Conservation (phyloP, 2,113 vertebrate species). For the Clarias macrocephalus region DNA sequence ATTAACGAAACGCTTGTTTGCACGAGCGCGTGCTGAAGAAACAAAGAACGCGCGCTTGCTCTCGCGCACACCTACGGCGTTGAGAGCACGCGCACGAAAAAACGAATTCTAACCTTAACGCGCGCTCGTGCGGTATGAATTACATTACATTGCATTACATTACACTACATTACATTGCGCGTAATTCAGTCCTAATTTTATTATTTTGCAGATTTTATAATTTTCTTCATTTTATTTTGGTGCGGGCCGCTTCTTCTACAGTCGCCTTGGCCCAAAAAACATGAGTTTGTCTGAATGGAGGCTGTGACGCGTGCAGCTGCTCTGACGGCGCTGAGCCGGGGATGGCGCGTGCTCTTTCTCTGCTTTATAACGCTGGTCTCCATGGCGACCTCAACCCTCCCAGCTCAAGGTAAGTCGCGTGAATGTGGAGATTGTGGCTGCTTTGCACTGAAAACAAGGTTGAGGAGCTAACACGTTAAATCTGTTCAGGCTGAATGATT, state of each 20-base stretch:
- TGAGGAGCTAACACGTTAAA: background rate
- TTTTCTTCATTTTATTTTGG: background rate
- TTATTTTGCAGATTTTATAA: background rate
- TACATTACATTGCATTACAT: background rate
- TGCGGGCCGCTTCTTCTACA: constrained; percentile 47
- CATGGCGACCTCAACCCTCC: constrained; percentile 64
- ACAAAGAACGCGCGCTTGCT: constrained; percentile 43
- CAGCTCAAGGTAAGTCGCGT: constrained; percentile 69
- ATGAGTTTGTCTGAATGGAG: constrained; percentile 69
- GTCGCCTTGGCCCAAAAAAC: constrained; percentile 59
- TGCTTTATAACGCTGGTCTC: constrained; percentile 63
- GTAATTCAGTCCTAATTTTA: background rate
- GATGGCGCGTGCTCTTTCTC: constrained; percentile 54
- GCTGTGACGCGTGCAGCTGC: constrained; percentile 60
- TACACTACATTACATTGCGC: no score
- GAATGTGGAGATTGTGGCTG: background rate
- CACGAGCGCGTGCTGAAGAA: constrained; percentile 25
- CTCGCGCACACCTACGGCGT: background rate
- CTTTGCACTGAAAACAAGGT: background rate
- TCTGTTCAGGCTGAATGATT: background rate
- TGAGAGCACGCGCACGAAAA: background rate
- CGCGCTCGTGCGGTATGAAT: background rate
- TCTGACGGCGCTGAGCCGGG: constrained; percentile 41
- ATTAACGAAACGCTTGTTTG: background rate
- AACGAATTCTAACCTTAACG: background rate